Percentiles rank a stretch among this genome's conserved stretches.
These are phyloP conservation scores for Pipistrellus kuhlii DNA, from an alignment of 2,797 vertebrate genomes.

Conservation along the genomic window DNA sequence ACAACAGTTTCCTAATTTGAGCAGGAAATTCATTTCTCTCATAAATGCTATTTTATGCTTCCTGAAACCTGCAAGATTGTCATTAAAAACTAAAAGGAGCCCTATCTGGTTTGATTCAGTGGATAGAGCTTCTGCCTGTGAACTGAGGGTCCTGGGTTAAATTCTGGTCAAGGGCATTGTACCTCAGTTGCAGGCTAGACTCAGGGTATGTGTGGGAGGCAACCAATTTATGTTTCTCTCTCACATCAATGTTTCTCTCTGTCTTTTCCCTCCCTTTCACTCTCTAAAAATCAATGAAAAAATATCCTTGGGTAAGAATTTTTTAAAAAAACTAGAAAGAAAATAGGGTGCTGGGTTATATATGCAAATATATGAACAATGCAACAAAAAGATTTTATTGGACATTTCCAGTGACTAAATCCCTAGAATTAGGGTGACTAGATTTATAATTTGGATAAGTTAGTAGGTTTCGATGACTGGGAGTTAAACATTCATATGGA, in stretches of 20 bases:
- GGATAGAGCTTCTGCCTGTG: too few species aligned
- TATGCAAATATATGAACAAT: not conserved
- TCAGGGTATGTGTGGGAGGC: too few species aligned
- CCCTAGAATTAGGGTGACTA: not conserved
- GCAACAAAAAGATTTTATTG: not conserved
- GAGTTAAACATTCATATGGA: not conserved
- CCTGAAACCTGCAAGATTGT: not conserved
- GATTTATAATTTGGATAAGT: not conserved
- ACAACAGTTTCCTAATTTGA: not conserved
- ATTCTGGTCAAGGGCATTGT: too few species aligned
- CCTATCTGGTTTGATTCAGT: too few species aligned
- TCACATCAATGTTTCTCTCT: too few species aligned
- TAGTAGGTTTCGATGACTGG: not conserved
- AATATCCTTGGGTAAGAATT: too few species aligned
- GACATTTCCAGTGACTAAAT: not conserved
- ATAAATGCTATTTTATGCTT: not conserved
- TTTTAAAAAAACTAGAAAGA: not conserved
- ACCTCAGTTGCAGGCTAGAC: too few species aligned
- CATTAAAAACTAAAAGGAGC: conserved; percentile 1
- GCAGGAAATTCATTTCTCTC: conserved; percentile 32
- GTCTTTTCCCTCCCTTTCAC: too few species aligned
- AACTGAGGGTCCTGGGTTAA: too few species aligned
- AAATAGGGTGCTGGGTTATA: not conserved
- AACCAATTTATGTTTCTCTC: too few species aligned
- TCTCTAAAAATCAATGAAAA: too few species aligned